Evolutionary conservation across 2,113 vertebrate genomes (phyloP).

Genomic region (Phalacrocorax aristotelis): DNA sequence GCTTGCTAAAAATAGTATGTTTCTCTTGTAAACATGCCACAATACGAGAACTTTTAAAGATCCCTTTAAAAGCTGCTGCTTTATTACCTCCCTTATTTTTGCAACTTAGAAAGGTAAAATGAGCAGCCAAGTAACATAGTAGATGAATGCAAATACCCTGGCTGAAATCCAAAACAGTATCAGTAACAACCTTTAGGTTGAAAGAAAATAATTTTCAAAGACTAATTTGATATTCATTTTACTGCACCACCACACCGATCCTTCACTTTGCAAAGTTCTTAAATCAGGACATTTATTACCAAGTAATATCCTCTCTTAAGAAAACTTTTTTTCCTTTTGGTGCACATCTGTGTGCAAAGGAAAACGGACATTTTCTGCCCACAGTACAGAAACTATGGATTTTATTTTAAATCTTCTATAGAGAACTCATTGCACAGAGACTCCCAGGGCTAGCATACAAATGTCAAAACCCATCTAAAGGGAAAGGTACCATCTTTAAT

Average conservation of each 20-base stretch:
- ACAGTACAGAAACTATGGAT: neutral
- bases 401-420: constrained; percentile 22
- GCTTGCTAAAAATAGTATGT: neutral
- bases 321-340: neutral
- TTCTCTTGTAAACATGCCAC: neutral
- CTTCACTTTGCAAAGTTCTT: constrained; percentile 21
- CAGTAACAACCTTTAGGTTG: neutral
- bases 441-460: neutral
- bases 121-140: neutral
- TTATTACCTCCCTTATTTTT: neutral
- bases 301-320: neutral
- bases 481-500: neutral
- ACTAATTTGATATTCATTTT: constrained; percentile 5
- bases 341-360: neutral
- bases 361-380: neutral
- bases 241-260: neutral
- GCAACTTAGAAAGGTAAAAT: neutral
- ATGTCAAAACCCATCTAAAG: neutral
- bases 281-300: constrained; percentile 11
- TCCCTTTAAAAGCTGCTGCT: neutral
- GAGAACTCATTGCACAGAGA: neutral
- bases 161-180: neutral
- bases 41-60: neutral
- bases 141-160: neutral
- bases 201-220: constrained; percentile 1